Evolutionary conservation across 2,113 vertebrate species (phyloP).

Genomic region (Nicator chloris): DNA sequence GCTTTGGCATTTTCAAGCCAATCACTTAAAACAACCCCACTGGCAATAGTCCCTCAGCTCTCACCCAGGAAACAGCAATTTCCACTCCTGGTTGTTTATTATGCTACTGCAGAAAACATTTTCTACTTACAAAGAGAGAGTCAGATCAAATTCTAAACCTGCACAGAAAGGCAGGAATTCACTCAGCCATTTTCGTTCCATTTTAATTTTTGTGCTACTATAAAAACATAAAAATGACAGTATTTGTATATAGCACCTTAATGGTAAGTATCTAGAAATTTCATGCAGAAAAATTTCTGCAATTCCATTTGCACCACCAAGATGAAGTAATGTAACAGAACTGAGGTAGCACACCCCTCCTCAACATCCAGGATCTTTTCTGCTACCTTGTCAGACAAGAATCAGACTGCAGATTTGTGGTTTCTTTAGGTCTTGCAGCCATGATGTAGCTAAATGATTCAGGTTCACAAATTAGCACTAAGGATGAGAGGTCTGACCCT

Average conservation of each 20-base stretch:
- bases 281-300: not conserved
- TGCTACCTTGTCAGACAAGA: not conserved
- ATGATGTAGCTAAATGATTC: not conserved
- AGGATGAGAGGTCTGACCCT: not conserved
- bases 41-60: not conserved
- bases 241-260: not conserved
- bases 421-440: not conserved
- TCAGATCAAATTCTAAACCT: not conserved
- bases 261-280: not conserved
- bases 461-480: not conserved
- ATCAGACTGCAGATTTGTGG: not conserved
- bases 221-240: not conserved
- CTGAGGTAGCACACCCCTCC: not conserved
- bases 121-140: not conserved
- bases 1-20: not conserved
- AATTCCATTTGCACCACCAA: not conserved
- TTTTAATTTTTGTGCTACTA: not conserved
- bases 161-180: not conserved
- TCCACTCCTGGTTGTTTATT: not conserved
- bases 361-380: not conserved
- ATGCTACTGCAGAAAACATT: not conserved
- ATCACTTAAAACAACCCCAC: not conserved
- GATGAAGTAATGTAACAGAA: not conserved
- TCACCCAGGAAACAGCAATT: not conserved
- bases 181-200: not conserved